A percentile compares a stretch with the other conserved stretches of the same genome.
phyloP scores from a whole-genome alignment of 1,140 invertebrate genomes.

The Meloidogyne exigua region DNA sequence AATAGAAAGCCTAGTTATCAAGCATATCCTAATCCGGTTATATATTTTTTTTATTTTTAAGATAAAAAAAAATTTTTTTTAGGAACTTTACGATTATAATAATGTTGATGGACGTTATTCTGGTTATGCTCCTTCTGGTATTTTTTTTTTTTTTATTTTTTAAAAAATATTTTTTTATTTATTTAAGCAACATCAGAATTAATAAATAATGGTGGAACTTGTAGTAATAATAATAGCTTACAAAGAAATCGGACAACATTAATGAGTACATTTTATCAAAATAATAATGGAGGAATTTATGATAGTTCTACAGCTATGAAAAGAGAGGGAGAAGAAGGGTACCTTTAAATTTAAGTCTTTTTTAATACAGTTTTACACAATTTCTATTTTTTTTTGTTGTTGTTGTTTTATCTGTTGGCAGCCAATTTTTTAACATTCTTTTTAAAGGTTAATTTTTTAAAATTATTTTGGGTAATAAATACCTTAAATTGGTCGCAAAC shows the following conservation, averaged over 20 bases:
- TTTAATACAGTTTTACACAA: too few species aligned
- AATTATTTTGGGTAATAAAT: too few species aligned
- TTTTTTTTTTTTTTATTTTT: not conserved
- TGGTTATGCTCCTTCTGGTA: conserved; percentile 8
- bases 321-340: not conserved
- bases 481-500: too few species aligned
- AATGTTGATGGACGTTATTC: conserved; percentile 1
- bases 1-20: conserved; percentile 23
- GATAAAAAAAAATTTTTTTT: conserved; percentile 1
- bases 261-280: conserved; percentile 26
- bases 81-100: not conserved
- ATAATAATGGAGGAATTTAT: conserved; percentile 12
- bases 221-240: not conserved
- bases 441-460: too few species aligned
- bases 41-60: not conserved
- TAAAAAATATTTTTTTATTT: not conserved
- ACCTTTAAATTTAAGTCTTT: too few species aligned
- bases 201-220: not conserved
- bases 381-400: too few species aligned
- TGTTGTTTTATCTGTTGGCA: too few species aligned
- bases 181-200: not conserved
- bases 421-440: too few species aligned
- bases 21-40: conserved; percentile 25
- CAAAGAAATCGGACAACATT: not conserved
- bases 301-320: not conserved